A percentile compares a stretch with the other conserved stretches of the same genome.
phyloP scores from a whole-genome alignment of 2,888 invertebrate genomes.

The Athalia rosae region DNA sequence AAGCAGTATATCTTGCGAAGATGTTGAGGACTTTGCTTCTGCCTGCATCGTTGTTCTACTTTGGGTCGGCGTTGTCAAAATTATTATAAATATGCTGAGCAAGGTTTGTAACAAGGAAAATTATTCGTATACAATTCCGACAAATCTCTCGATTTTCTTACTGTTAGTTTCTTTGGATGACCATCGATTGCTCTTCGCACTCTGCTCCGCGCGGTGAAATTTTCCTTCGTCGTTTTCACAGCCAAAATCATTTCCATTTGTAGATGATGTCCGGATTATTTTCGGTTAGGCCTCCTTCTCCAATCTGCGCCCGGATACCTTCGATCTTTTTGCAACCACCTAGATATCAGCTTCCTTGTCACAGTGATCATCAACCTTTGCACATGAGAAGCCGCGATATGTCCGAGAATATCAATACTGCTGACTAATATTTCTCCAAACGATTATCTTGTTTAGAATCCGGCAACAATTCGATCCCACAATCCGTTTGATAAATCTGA shows the following conservation, averaged over 20 bases:
- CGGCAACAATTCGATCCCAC: neutral
- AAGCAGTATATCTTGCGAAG: constrained; percentile 62
- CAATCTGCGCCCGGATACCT: constrained; percentile 28
- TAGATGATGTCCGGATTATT: constrained; percentile 37
- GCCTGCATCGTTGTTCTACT: constrained; percentile 64
- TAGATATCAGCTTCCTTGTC: constrained; percentile 33
- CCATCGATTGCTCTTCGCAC: no score
- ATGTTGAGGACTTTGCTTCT: constrained; percentile 65
- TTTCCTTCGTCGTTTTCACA: neutral
- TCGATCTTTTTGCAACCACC: constrained; percentile 27
- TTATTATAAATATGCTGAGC: constrained; percentile 55
- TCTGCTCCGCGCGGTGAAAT: no score
- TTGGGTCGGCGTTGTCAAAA: constrained; percentile 60
- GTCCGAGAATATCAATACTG: neutral
- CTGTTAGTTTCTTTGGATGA: no score
- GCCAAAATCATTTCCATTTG: constrained; percentile 16
- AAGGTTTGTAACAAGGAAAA: constrained; percentile 52
- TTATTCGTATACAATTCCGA: neutral
- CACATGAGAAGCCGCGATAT: neutral
- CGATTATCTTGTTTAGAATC: neutral
- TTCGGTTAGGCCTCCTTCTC: constrained; percentile 1
- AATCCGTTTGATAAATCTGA: constrained; percentile 13
- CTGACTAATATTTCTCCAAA: neutral
- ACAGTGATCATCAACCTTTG: constrained; percentile 30
- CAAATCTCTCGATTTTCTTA: neutral